Conservation (phyloP, 2,797 vertebrate genomes). For the Alosa sapidissima region DNA sequence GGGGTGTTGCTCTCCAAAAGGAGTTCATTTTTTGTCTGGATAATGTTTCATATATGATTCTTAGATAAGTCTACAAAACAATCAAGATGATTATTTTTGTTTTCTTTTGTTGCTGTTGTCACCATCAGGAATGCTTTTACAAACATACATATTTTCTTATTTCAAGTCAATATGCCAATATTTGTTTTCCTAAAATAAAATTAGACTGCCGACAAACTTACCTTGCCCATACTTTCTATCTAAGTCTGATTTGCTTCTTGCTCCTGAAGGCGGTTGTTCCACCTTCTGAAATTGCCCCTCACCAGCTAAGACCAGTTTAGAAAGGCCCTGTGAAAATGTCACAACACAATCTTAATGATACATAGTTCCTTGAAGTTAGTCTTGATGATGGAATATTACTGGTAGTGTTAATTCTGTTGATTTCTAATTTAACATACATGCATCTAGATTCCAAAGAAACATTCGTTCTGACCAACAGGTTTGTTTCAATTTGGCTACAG, state of each 20-base stretch:
- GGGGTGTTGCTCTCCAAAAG: background rate
- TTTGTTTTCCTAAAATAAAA: background rate
- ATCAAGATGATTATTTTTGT: too few species aligned
- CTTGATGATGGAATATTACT: background rate
- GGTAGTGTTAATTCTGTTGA: background rate
- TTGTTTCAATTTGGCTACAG: too few species aligned
- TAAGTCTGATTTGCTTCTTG: constrained; percentile 33
- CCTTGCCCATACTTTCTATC: constrained; percentile 34
- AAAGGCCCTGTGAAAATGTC: background rate
- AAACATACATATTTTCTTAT: background rate
- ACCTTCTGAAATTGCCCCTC: background rate
- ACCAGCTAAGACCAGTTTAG: background rate
- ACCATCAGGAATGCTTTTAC: too few species aligned
- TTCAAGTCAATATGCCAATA: background rate
- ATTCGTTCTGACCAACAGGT: too few species aligned
- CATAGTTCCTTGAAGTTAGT: background rate
- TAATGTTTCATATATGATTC: background rate
- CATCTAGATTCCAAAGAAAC: too few species aligned
- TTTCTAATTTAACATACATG: too few species aligned
- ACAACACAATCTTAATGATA: background rate
- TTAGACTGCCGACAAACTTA: constrained; percentile 10
- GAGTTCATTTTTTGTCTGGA: background rate
- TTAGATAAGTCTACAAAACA: background rate
- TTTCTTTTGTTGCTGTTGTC: too few species aligned
- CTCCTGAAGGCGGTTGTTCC: background rate